Evolutionary conservation across 2,113 vertebrate species (phyloP), one percentile per base, ranked within the genome.

Genomic region (Trachemys scripta): DNA sequence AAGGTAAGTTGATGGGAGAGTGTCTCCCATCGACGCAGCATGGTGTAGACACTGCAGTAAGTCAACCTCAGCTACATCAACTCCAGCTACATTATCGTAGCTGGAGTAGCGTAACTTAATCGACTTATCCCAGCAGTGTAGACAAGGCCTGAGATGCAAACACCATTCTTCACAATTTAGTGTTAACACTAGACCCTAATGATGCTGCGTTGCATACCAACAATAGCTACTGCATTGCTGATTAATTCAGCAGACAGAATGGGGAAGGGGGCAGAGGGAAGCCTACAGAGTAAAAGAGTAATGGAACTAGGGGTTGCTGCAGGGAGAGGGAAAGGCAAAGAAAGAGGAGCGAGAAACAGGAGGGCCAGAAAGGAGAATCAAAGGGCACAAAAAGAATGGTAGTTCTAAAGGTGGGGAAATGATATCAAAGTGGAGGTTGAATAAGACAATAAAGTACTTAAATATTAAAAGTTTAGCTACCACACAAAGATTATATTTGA

Each of bases 181-280:
- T 16, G 22, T 82, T 91, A 94, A 45, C 59, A 38, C 45, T 1
- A 89, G 38, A 50, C 72, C 65, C 42, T 10, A 50, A 50, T 25
- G 69, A 85, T 54, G 45, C 19, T 65, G 42, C 38, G 85, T 47
- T 2, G 1, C 1, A 4, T 5, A 20, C 27, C 56, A 82, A 62
- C 92, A 96, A 94, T 31, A 96, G 93, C 42, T 56, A 10, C 16
- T n/a, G 53, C 57, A 35, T 88, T 38, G 65, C 8, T 89, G 81
- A 92, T 84, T 90, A 94, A 90, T 80, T 65, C 87, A 88, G 42
- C 78, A 47, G 90, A 85, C 29, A 16, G 38, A 27, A 1, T 31
- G 20, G 9, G 22, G 90, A 93, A 92, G 5, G 1, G 42, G 35
- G 50, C 69, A 93, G 59, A 35, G 88, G 42, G 51, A 87, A 92